These are phyloP conservation scores for Pelagia noctiluca DNA, from an alignment of 30 jellyfish, hydroid and myxozoan species.

Conservation along the genomic window DNA sequence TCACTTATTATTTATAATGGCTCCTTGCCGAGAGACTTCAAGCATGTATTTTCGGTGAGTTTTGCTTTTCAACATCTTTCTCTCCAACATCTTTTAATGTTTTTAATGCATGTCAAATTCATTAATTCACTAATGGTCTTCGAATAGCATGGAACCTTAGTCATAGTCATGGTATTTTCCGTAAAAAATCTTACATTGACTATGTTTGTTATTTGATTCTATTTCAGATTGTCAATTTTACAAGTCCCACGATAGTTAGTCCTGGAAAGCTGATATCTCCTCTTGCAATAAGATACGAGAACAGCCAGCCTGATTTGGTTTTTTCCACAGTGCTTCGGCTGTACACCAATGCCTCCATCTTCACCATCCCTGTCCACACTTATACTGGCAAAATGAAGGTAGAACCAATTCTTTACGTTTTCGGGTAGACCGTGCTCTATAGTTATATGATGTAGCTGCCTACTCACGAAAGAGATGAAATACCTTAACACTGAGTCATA, in stretches of 20 bases:
- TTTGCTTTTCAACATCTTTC: too few relatives aligned
- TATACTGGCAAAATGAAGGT: constrained; percentile 95
- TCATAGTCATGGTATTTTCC: too few relatives aligned
- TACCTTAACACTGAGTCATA: too few relatives aligned
- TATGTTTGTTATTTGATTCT: background rate
- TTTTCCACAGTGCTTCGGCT: constrained; percentile 87
- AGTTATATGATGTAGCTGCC: too few relatives aligned
- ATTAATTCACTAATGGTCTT: too few relatives aligned
- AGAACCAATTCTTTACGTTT: background rate
- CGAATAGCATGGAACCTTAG: too few relatives aligned
- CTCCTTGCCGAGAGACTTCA: constrained; percentile 78
- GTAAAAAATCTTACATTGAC: background rate
- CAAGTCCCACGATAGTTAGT: constrained; percentile 79
- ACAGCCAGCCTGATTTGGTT: constrained; percentile 75
- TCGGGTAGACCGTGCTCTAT: background rate
- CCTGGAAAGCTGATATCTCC: constrained; percentile 97
- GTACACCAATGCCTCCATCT: constrained; percentile 98
- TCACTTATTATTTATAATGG: constrained; percentile 93
- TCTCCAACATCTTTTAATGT: too few relatives aligned
- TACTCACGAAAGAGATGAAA: too few relatives aligned
- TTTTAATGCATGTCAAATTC: background rate
- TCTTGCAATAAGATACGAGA: constrained; percentile 71
- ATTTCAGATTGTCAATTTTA: constrained; percentile 85
- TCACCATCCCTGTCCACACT: constrained; percentile 96
- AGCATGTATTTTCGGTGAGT: constrained; percentile 89